Evolutionary conservation across 2,797 vertebrate species (phyloP), one percentile per base, ranked within the genome.

Genomic region (Coregonus ussuriensis): DNA sequence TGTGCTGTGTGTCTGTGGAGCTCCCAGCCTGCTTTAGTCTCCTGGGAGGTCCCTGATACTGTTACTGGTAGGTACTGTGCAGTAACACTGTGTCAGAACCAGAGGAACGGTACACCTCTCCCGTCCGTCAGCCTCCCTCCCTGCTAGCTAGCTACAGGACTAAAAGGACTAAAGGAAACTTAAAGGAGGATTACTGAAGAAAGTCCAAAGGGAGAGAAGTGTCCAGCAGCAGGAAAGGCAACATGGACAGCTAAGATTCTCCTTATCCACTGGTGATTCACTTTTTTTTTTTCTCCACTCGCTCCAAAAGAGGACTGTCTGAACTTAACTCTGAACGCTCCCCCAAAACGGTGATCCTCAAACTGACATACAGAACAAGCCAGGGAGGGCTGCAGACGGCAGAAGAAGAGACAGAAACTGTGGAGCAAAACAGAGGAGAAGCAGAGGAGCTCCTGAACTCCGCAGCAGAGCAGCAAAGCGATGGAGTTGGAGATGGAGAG

Each of bases 401-500:
- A 41, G 65, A 56, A 79, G 71, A 69, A 72, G 78, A 83, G 31
- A 25, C 25, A 79, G 77, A 62, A 74, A 62, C 72, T 54, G 67
- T 47, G 41, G 41, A 47, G 41, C 41, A 80, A 77, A 74, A 14
- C 41, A 47, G 41, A 47, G 41, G 41, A 15, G 25, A 66, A 25
- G 0, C 21, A 25, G 21, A 67, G 29, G 29, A 74, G 81, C 80
- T 83, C 77, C 6, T 75, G 82, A 81, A 71, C 21, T 74, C 56
- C 76, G 70, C 82, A 9, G 67, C 83, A 52, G 16, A 33, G 72
- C 71, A 62, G 66, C 71, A 74, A 69, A 78, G 77, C 18, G 29
- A 91, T 93, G 91, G 91, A 89, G 69, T 2, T 33, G 31, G 31
- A 33, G 25, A 91, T 92, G 91, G 93, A 95, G 72, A 89, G 82